phyloP scores from a whole-genome alignment of 1,140 invertebrate species.

The Radopholus similis region DNA sequence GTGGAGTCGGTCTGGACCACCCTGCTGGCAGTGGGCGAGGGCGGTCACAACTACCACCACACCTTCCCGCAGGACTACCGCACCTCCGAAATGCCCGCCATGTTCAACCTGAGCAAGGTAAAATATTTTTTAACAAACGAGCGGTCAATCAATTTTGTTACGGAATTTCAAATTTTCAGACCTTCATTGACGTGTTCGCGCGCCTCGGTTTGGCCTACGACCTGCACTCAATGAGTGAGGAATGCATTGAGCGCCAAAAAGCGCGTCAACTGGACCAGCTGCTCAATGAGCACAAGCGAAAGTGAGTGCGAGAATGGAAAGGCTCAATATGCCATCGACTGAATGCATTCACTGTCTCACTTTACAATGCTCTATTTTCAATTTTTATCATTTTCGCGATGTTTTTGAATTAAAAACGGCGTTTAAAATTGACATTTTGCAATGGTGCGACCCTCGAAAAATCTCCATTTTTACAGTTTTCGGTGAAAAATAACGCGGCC shows the following conservation, averaged over 20 bases:
- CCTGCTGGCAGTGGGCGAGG: slow-evolving; percentile 39
- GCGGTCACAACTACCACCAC: slow-evolving; percentile 73
- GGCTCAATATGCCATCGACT: no score
- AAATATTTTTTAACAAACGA: not conserved
- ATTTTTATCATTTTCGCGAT: no score
- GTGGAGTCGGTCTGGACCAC: slow-evolving; percentile 60
- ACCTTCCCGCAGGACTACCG: slow-evolving; percentile 92
- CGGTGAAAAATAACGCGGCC: no score
- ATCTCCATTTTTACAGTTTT: no score
- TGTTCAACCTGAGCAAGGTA: slow-evolving; percentile 73
- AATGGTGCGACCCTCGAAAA: no score
- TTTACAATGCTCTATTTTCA: no score
- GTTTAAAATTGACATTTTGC: no score
- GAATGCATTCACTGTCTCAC: no score
- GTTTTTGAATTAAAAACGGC: no score
- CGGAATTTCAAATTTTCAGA: slow-evolving; percentile 41
- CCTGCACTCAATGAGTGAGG: slow-evolving; percentile 65
- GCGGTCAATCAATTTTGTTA: not conserved
- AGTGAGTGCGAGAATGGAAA: no score
- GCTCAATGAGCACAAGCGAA: not conserved
- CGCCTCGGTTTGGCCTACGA: slow-evolving; percentile 80
- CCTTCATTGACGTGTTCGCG: slow-evolving; percentile 75
- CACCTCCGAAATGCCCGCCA: slow-evolving; percentile 74
- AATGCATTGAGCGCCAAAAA: slow-evolving; percentile 46
- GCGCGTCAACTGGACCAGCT: slow-evolving; percentile 32